phyloP scores from a whole-genome alignment of 2,113 vertebrate species.

The Bos indicus region DNA sequence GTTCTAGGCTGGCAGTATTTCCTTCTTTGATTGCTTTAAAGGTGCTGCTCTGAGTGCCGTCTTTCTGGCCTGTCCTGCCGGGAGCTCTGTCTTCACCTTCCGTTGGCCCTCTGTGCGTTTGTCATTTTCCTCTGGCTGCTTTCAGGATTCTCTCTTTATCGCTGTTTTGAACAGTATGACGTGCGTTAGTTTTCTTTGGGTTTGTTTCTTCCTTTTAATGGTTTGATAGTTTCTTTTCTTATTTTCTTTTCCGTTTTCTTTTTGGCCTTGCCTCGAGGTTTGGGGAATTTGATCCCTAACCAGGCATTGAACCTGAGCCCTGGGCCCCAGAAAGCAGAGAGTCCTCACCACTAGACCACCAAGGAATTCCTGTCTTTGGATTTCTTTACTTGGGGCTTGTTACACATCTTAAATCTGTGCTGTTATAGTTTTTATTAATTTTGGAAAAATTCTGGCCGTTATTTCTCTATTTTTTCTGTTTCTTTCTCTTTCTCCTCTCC shows the following conservation, averaged over 20 bases:
- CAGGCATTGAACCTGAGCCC: background rate
- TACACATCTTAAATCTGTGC: background rate
- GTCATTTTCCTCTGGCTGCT: background rate
- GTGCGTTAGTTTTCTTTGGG: background rate
- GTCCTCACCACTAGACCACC: background rate
- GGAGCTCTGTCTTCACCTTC: background rate
- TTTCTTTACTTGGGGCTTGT: background rate
- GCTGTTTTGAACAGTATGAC: background rate
- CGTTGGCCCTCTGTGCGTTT: background rate
- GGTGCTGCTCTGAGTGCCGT: background rate
- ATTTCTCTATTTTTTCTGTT: background rate
- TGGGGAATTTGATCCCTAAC: background rate
- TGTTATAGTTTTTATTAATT: conserved; percentile 5
- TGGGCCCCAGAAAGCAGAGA: background rate
- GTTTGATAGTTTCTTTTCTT: background rate
- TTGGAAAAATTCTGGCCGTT: background rate
- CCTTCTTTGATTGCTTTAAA: background rate
- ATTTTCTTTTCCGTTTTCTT: background rate
- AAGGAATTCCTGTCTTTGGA: background rate
- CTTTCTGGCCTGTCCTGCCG: background rate
- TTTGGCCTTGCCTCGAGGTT: background rate
- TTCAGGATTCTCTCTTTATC: background rate
- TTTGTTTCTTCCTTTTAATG: background rate
- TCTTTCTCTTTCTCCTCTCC: background rate
- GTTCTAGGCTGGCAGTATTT: background rate